Conservation (phyloP, 2,888 invertebrate genomes). For the Philonicus albiceps region DNA sequence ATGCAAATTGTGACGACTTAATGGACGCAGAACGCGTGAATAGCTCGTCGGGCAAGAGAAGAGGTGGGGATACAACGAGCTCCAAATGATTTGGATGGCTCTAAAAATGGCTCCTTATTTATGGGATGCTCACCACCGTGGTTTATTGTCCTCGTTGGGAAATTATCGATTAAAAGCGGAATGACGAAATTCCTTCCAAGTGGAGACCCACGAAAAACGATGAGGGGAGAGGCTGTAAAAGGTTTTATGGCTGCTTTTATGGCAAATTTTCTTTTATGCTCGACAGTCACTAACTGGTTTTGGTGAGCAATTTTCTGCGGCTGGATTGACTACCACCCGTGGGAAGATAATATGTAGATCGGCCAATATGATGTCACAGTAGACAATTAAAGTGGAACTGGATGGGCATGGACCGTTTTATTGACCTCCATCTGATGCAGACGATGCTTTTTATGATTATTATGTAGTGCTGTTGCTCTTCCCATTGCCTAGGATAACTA, state of each 20-base stretch:
- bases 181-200: neutral
- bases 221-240: neutral
- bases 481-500: neutral
- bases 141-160: neutral
- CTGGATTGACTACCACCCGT: neutral
- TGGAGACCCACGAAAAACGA: neutral
- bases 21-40: neutral
- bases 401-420: neutral
- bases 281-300: neutral
- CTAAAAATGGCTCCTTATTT: neutral
- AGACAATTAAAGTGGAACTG: neutral
- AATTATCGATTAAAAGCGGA: neutral
- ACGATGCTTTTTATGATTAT: neutral
- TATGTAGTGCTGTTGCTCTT: neutral
- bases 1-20: constrained; percentile 15
- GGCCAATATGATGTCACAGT: neutral
- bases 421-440: neutral
- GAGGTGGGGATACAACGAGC: neutral
- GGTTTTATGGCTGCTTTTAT: neutral
- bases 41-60: neutral
- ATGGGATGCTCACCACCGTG: neutral
- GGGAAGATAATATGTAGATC: neutral
- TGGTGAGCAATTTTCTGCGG: neutral
- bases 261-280: neutral
- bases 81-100: neutral